Conservation (phyloP, 2,113 vertebrate genomes). For the Corythaixoides concolor region DNA sequence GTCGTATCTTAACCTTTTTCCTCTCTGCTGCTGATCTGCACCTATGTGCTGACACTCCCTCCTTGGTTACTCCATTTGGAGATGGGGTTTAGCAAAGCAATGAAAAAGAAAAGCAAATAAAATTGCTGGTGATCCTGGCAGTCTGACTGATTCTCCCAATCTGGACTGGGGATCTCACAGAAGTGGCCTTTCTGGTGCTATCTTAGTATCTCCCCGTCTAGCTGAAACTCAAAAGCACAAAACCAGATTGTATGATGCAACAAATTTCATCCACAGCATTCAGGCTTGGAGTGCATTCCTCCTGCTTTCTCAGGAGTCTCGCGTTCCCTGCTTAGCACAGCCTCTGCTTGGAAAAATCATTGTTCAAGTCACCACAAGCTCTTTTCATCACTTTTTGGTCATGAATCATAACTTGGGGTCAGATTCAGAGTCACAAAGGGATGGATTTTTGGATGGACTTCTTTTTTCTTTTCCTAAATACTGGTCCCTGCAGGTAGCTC, state of each 20-base stretch:
- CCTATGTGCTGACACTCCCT: background rate
- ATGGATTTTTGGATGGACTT: background rate
- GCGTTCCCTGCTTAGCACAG: background rate
- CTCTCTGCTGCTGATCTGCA: background rate
- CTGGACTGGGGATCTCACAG: background rate
- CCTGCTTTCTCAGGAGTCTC: slow-evolving; percentile 25
- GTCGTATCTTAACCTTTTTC: background rate
- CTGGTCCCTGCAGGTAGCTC: background rate
- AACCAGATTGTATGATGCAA: background rate
- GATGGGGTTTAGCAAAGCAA: background rate
- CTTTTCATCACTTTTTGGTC: background rate
- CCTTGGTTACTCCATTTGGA: background rate
- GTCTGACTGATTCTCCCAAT: background rate
- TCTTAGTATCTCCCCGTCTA: background rate
- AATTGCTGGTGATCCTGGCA: background rate
- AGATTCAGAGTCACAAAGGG: background rate
- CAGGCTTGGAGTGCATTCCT: background rate
- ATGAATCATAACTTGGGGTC: background rate
- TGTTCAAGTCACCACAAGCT: background rate
- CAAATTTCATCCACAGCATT: background rate
- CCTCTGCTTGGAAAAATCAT: background rate
- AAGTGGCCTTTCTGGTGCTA: background rate
- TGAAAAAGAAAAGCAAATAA: background rate
- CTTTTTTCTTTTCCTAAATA: background rate
- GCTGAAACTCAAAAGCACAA: background rate